These are phyloP conservation scores for Trachelipus rathkii DNA, from an alignment of 1,140 invertebrate genomes.

Conservation along the genomic window DNA sequence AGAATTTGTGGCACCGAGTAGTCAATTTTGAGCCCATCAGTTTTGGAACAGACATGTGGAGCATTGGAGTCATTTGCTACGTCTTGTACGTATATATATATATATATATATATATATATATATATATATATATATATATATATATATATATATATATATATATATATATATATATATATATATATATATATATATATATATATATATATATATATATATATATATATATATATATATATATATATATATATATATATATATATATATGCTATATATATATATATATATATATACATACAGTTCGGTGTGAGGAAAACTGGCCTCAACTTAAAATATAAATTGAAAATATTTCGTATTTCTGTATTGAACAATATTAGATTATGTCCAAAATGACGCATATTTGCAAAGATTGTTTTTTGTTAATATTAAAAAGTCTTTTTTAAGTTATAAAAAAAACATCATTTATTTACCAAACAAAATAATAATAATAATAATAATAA, in stretches of 20 bases:
- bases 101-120: constrained; percentile 14
- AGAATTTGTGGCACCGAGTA: constrained; percentile 94
- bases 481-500: too few species aligned
- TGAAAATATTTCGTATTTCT: too few species aligned
- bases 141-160: not conserved
- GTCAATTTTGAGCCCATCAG: constrained; percentile 96
- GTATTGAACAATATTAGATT: too few species aligned
- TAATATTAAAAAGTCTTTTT: too few species aligned
- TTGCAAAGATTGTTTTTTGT: too few species aligned
- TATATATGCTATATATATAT: constrained; percentile 6
- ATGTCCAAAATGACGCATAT: too few species aligned
- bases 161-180: constrained; percentile 5
- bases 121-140: not conserved
- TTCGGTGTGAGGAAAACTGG: too few species aligned
- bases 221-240: not conserved
- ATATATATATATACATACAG: not conserved
- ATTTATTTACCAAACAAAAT: too few species aligned
- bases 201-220: constrained; percentile 6
- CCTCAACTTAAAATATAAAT: too few species aligned
- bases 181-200: constrained; percentile 1
- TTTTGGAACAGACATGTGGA: constrained; percentile 96
- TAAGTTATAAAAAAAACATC: too few species aligned
- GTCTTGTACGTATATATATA: constrained; percentile 77
- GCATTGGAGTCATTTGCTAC: constrained; percentile 93
- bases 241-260: constrained; percentile 1